Evolutionary conservation across 2,113 vertebrate genomes (phyloP).

Genomic region (Trichomycterus rosablanca): DNA sequence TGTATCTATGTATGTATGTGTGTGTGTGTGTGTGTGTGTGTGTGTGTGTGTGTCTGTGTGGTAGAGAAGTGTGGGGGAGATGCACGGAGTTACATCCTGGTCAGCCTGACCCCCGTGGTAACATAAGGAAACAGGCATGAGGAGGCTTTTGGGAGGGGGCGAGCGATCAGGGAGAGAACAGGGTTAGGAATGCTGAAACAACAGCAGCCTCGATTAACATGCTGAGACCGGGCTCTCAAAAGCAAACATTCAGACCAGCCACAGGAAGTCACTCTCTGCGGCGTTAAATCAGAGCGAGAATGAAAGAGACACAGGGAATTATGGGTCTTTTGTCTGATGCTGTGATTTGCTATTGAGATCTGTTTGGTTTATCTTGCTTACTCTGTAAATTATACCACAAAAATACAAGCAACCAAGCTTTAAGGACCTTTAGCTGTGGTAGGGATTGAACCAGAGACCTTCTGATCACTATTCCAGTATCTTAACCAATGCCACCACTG

Average conservation of each 20-base stretch:
- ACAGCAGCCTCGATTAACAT: conserved; percentile 58
- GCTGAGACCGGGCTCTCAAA: conserved; percentile 63
- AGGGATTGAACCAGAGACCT: too few relatives aligned
- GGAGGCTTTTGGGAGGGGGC: not conserved
- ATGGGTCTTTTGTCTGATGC: not conserved
- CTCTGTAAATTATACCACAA: too few relatives aligned
- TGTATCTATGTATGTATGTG: not conserved
- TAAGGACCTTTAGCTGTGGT: too few relatives aligned
- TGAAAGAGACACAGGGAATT: not conserved
- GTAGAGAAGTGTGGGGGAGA: conserved; percentile 26
- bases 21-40: not conserved
- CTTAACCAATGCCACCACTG: too few relatives aligned
- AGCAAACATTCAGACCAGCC: conserved; percentile 69
- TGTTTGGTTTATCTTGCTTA: too few relatives aligned
- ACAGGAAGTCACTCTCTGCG: conserved; percentile 67
- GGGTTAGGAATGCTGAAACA: conserved; percentile 64
- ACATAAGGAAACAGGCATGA: conserved; percentile 10
- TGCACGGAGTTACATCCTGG: conserved; percentile 41
- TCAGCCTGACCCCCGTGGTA: conserved; percentile 11
- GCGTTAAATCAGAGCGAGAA: conserved; percentile 48
- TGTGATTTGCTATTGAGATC: too few relatives aligned
- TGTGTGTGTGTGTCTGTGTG: not conserved
- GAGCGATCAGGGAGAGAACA: conserved; percentile 44
- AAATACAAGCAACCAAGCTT: too few relatives aligned
- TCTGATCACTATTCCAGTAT: too few relatives aligned